Percentiles rank a stretch among this genome's conserved stretches.
phyloP scores from a whole-genome alignment of 2,888 invertebrate genomes.

The Apamea crenata region DNA sequence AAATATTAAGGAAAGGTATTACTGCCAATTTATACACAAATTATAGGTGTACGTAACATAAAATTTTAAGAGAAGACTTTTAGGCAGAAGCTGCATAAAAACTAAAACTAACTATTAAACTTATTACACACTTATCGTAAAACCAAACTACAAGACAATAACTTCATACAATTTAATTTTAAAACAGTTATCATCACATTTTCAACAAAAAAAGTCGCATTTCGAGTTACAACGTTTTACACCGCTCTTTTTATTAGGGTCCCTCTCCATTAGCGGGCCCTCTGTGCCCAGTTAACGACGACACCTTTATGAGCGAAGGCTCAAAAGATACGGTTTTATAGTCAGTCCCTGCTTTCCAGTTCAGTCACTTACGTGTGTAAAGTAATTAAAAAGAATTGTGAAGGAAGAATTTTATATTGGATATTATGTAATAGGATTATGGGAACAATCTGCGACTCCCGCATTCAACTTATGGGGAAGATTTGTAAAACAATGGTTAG shows the following conservation, averaged over 20 bases:
- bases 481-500: neutral
- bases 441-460: neutral
- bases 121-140: neutral
- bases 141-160: conserved; percentile 1
- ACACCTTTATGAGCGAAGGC: conserved; percentile 64
- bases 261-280: conserved; percentile 60
- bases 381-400: conserved; percentile 43
- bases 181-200: conserved; percentile 24
- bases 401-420: neutral
- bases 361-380: conserved; percentile 29
- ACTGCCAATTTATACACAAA: no score
- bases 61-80: no score
- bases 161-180: conserved; percentile 5
- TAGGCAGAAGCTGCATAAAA: no score
- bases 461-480: neutral
- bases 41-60: no score
- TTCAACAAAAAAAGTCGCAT: conserved; percentile 2
- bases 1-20: no score
- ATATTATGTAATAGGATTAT: neutral
- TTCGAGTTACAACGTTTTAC: conserved; percentile 22
- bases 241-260: conserved; percentile 68
- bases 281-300: conserved; percentile 60
- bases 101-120: no score
- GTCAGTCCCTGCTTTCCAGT: conserved; percentile 26
- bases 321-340: conserved; percentile 61